Evolutionary conservation across 2,888 invertebrate genomes (phyloP), one percentile per base, ranked within the genome.

Genomic region (Agrilus mali): DNA sequence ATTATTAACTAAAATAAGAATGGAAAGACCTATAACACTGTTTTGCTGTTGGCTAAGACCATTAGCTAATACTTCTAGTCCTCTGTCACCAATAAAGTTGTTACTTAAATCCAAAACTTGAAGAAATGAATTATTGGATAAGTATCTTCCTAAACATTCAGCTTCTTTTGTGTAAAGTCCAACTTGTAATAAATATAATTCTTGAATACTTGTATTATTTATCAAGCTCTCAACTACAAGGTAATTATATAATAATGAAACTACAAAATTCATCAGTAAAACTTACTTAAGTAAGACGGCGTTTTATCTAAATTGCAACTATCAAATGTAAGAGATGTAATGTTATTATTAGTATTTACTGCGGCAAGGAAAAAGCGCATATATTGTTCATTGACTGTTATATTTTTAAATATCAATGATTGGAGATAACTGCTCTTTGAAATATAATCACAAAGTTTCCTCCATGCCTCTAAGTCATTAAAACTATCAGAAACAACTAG

Each of bases 151-250:
- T 33, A 65, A 48, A 37, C 56, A 50, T 45, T 64, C 63, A 16
- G 64, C 63, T 53, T 65, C 65, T 53, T 59, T 62, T 14, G 61
- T 60, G 44, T 62, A 64, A 31, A 65, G 51, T 40, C 63, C 61
- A 4, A 59, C 58, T 42, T 63, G 62, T 7, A 62, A 60, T 42
- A 65, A 53, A 45, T 61, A 63, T 34, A 65, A 48, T 50, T 65
- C 65, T 39, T 55, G 46, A 27, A 65, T 49, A 13, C 55, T 54
- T 31, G 49, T 51, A 48, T 63, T 64, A 17, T 48, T 51, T 53
- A 58, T 60, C 38, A 65, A 46, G 40, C 50, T 51, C 35, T 62
- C 61, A 38, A 64, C 64, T 63, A 45, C 45, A 60, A 58, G 44
- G 36, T 35, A 40, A n/a, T 7, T 33, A 34, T 16, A 5, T 37